Base-by-base conservation (phyloP, 2,797 vertebrate species). In the Pantherophis alleghaniensis region DNA sequence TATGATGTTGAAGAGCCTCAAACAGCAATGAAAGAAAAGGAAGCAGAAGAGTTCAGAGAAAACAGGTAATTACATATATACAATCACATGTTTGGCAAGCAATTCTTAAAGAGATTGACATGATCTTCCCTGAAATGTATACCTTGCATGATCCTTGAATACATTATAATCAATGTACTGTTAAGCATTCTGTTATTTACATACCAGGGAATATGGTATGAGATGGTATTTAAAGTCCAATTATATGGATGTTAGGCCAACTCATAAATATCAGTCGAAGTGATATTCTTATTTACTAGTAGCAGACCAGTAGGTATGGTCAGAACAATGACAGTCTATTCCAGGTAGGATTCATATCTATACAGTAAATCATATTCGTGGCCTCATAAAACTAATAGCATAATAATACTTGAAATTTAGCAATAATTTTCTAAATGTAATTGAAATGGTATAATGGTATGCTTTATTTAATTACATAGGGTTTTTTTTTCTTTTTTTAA, bases 1-100 rank as follows among this genome's bases (percentile, higher is more conserved):
- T 99, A 99, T 0, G 99, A 99, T 97, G 97, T 99, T 42, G 97
- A 99, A 51, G 98, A 99, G 91, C 96, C 98, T 6, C 97, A 98
- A 90, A 92, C 97, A 88, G 37, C 97, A 94, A 89, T 94, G 92
- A 98, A 98, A 96, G 98, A 98, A 83, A 98, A 98, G 93, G 97
- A 98, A 95, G 88, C 95, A 83, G 97, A 98, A 94, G 86, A 96
- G 94, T 97, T 98, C 94, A 97, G 97, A 96, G 97, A 97, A 96
- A 96, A 93, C 98, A 99, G 98, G 98, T 98, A 98, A 74, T 74
- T 60, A 60, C 18, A 59, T 18, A 59, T 59, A 59, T 5, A 20
- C 57, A 59, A 18, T 69, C 28, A 69, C 28, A 69, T n/a, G 1
- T n/a, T 69, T 14, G n/a, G 5, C 66, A 69, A 16, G 66, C 66